Evolutionary conservation across 2,888 invertebrate species (phyloP).

Genomic region (Thereva nobilitata): DNA sequence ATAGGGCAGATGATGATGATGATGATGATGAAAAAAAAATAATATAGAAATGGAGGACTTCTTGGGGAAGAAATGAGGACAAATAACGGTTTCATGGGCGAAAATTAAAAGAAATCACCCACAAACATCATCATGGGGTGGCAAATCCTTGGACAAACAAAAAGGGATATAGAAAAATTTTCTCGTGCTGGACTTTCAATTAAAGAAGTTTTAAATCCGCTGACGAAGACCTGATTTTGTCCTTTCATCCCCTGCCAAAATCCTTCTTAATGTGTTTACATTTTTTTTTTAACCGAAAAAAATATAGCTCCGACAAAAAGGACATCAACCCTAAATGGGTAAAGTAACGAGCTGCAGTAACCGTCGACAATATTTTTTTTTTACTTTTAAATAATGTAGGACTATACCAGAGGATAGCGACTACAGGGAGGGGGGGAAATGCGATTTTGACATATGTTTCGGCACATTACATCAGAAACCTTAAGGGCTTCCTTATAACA

Average conservation of each 20-base stretch:
- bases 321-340: constrained; percentile 22
- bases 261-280: constrained; percentile 23
- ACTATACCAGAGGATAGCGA: neutral
- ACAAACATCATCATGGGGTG: constrained; percentile 4
- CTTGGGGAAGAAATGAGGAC: neutral
- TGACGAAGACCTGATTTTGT: neutral
- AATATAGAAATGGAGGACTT: constrained; percentile 1
- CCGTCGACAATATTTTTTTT: constrained; percentile 4
- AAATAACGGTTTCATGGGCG: neutral
- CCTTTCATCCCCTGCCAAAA: neutral
- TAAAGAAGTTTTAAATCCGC: constrained; percentile 5
- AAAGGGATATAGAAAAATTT: too few relatives aligned
- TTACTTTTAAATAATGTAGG: too few relatives aligned
- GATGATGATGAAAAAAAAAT: too few relatives aligned
- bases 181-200: constrained; percentile 10
- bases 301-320: neutral
- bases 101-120: neutral
- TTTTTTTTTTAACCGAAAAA: neutral
- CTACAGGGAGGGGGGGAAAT: constrained; percentile 7
- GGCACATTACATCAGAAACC: constrained; percentile 18
- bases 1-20: neutral
- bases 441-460: constrained; percentile 35
- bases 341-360: constrained; percentile 16
- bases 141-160: neutral
- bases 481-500: constrained; percentile 11